Evolutionary conservation across 2,113 vertebrate genomes (phyloP), one percentile per base, ranked within the genome.

Genomic region (Ceuthmochares aereus): DNA sequence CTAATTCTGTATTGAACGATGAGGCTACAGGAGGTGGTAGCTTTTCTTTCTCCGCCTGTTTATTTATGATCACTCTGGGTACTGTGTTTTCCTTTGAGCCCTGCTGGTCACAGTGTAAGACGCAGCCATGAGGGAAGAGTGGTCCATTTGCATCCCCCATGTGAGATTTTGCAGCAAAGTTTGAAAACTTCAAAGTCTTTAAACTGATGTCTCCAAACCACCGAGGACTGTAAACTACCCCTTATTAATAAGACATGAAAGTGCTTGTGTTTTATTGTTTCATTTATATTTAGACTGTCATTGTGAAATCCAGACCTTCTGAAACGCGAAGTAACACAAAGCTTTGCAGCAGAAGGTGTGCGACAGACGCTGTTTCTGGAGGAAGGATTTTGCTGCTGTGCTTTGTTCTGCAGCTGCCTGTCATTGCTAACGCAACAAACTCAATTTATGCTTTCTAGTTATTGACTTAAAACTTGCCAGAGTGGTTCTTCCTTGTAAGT

Each of bases 361-460:
- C 54, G 84, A 74, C 74, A 93, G 86, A 56, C 78, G 82, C 84
- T 85, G 88, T 17, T 91, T 90, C 93, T 89, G 74, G 69, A 76
- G 78, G 66, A 70, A 87, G 70, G 60, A 54, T 87, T 86, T 83
- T 83, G 63, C 75, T 58, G 42, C 75, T 93, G 59, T 93, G 88
- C 64, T 73, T 62, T 88, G 23, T 37, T 91, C 84, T 63, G 87
- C 82, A 90, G 77, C 79, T 90, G 84, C 77, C 72, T 87, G 43
- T 94, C 95, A 68, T 55, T 94, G 92, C 90, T 96, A 90, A 93
- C 86, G 80, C 32, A 25, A 96, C 77, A 97, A 96, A 97, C 67
- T 67, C 64, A 42, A 82, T 97, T 96, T 88, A 85, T 73, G 37
- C 68, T 90, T 89, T 87, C 66, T 59, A 62, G 88, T 63, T 93